A percentile compares a stretch with the other conserved stretches of the same genome.
Evolutionary conservation across 2,888 invertebrate genomes (phyloP).

Genomic region (Galerucella pusilla): DNA sequence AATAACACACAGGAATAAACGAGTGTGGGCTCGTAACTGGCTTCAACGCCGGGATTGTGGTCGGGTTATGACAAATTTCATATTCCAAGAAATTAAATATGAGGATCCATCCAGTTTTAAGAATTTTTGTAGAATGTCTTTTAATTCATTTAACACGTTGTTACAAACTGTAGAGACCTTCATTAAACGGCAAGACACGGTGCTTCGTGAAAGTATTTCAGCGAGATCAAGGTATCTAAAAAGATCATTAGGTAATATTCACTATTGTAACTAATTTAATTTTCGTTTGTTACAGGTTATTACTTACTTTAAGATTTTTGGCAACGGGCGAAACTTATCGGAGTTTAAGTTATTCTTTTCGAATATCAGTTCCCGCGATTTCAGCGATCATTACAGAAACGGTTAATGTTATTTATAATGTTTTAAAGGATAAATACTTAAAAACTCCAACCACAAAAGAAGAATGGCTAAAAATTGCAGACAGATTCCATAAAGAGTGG

Average conservation of each 20-base stretch:
- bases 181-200: constrained; percentile 35
- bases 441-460: no score
- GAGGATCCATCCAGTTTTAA: constrained; percentile 13
- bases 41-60: constrained; percentile 23
- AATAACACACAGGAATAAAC: neutral
- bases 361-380: constrained; percentile 30
- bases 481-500: no score
- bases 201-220: neutral
- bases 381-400: constrained; percentile 12
- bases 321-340: constrained; percentile 30
- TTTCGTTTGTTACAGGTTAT: constrained; percentile 11
- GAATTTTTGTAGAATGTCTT: constrained; percentile 35
- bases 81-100: constrained; percentile 24
- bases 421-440: no score
- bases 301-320: constrained; percentile 34
- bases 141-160: constrained; percentile 30
- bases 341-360: constrained; percentile 29
- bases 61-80: constrained; percentile 21
- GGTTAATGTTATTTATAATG: no score
- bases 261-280: constrained; percentile 8
- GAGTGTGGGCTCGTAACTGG: constrained; percentile 20
- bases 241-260: constrained; percentile 26
- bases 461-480: no score
- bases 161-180: constrained; percentile 26
- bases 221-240: no score